Evolutionary conservation across 2,888 invertebrate species (phyloP).

Genomic region (Drosophila maculinotata): DNA sequence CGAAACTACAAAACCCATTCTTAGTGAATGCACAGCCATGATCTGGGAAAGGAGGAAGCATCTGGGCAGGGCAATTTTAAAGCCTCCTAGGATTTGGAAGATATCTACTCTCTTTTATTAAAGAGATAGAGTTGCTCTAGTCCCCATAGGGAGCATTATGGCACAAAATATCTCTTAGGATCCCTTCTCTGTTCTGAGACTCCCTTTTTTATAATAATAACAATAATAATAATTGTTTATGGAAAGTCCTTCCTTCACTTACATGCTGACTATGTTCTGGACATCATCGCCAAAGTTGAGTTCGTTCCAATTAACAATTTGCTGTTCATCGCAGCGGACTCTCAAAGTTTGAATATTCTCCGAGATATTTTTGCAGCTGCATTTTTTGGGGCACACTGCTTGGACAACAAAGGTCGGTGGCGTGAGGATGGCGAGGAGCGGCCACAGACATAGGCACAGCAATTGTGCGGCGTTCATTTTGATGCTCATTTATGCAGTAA

Average conservation of each 20-base stretch:
- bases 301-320: constrained; percentile 80
- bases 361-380: constrained; percentile 78
- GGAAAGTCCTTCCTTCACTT: constrained; percentile 36
- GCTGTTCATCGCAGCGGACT: constrained; percentile 80
- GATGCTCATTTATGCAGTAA: constrained; percentile 36
- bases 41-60: too few species aligned
- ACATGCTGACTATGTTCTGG: constrained; percentile 79
- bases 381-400: constrained; percentile 79
- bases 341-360: constrained; percentile 78
- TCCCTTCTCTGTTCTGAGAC: too few species aligned
- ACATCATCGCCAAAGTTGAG: constrained; percentile 81
- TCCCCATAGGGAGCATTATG: too few species aligned
- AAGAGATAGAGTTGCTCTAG: too few species aligned
- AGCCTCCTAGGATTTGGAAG: too few species aligned
- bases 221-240: not conserved
- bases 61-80: too few species aligned
- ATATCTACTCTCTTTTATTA: too few species aligned
- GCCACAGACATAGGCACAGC: constrained; percentile 39
- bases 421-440: constrained; percentile 30
- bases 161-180: too few species aligned
- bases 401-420: constrained; percentile 48
- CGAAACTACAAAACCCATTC: too few species aligned
- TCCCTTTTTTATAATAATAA: too few species aligned
- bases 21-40: too few species aligned
- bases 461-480: constrained; percentile 51